Evolutionary conservation across 2,113 vertebrate genomes (phyloP).

Genomic region (Misgurnus anguillicaudatus): DNA sequence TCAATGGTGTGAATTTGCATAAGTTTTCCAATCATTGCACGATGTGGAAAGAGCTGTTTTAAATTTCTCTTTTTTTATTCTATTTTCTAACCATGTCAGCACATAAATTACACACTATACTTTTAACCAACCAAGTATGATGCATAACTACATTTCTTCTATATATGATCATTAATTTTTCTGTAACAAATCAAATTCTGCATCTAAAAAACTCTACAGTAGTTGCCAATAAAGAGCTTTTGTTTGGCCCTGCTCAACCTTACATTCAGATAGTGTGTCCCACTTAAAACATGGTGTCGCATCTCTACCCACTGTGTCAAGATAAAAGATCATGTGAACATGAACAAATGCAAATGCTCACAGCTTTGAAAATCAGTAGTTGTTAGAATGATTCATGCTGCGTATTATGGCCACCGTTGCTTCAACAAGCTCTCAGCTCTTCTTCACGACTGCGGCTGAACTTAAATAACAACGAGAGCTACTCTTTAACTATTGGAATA

Average conservation of each 20-base stretch:
- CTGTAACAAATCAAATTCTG: too few species aligned
- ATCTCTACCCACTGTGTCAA: conserved; percentile 44
- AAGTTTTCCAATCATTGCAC: too few species aligned
- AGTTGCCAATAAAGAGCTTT: neutral
- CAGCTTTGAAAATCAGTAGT: conserved; percentile 62
- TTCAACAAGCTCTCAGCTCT: conserved; percentile 29
- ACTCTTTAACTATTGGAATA: neutral
- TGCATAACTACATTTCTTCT: too few species aligned
- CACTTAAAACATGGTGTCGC: neutral
- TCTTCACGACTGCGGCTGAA: conserved; percentile 47
- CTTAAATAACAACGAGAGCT: neutral
- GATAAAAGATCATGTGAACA: conserved; percentile 58
- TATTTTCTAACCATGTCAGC: too few species aligned
- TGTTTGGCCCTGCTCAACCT: neutral
- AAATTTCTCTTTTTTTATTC: too few species aligned
- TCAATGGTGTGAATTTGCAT: too few species aligned
- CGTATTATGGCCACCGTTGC: conserved; percentile 56
- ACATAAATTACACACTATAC: too few species aligned
- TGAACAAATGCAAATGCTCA: conserved; percentile 66
- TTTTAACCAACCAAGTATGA: too few species aligned
- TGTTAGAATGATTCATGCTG: conserved; percentile 60
- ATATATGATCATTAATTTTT: too few species aligned
- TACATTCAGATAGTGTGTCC: neutral
- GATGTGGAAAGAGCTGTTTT: too few species aligned
- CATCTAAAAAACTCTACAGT: too few species aligned